Evolutionary conservation across 2,888 invertebrate species (phyloP).

Genomic region (Drosophila prostipennis): DNA sequence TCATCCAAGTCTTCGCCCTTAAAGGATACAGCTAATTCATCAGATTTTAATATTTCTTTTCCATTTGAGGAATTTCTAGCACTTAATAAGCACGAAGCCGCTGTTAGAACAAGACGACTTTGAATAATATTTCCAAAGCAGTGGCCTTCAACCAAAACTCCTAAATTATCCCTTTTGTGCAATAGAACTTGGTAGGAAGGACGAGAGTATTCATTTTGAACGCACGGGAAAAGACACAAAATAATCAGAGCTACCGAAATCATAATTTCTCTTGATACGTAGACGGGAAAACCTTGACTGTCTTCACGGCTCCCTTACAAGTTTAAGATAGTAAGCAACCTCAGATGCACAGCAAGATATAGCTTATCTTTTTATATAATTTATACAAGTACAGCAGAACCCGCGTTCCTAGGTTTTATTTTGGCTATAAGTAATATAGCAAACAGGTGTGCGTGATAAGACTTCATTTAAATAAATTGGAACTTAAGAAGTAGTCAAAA

Average conservation of each 20-base stretch:
- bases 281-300: slow-evolving; percentile 26
- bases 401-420: background rate
- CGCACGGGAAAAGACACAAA: slow-evolving; percentile 13
- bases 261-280: slow-evolving; percentile 21
- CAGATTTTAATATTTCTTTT: background rate
- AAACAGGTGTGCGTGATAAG: slow-evolving; percentile 7
- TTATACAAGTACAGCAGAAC: slow-evolving; percentile 21
- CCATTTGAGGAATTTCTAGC: background rate
- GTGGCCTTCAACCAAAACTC: slow-evolving; percentile 10
- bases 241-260: slow-evolving; percentile 13
- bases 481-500: slow-evolving; percentile 7
- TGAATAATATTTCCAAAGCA: slow-evolving; percentile 38
- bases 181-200: slow-evolving; percentile 38
- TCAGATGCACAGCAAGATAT: slow-evolving; percentile 20
- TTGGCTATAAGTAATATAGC: no score
- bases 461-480: slow-evolving; percentile 17
- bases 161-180: slow-evolving; percentile 7
- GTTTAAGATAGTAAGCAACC: slow-evolving; percentile 17
- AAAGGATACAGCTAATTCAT: slow-evolving; percentile 15
- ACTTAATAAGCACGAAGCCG: slow-evolving; percentile 32
- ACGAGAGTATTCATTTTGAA: slow-evolving; percentile 18
- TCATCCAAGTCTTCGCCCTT: slow-evolving; percentile 9
- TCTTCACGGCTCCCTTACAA: slow-evolving; percentile 22
- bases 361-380: slow-evolving; percentile 27
- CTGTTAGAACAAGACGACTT: slow-evolving; percentile 37